A percentile compares a stretch with the other conserved stretches of the same genome.
phyloP scores from a whole-genome alignment of 2,888 invertebrate species.

The Mystacides longicornis region DNA sequence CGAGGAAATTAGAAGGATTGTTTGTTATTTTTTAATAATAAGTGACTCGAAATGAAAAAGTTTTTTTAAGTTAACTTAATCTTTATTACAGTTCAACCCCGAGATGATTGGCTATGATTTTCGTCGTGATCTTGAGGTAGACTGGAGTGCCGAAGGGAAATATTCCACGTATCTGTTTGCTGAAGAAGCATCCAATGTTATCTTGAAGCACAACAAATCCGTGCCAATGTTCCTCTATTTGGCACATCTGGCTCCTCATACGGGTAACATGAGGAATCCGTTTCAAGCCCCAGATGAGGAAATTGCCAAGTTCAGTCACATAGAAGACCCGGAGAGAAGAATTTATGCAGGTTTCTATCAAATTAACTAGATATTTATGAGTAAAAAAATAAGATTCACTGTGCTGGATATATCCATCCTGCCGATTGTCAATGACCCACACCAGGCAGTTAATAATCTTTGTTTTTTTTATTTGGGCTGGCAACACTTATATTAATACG shows the following conservation, averaged over 20 bases:
- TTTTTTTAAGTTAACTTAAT: no score
- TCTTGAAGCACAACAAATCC: constrained; percentile 44
- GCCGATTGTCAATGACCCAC: no score
- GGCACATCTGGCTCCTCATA: constrained; percentile 61
- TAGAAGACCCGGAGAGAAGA: constrained; percentile 56
- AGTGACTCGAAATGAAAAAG: no score
- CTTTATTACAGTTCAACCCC: constrained; percentile 33
- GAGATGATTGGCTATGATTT: constrained; percentile 52
- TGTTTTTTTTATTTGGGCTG: no score
- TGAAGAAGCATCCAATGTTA: constrained; percentile 54
- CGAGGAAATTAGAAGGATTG: no score
- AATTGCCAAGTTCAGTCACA: constrained; percentile 59
- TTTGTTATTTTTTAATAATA: no score
- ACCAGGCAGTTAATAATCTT: no score
- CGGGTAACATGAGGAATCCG: constrained; percentile 53
- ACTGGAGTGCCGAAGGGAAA: constrained; percentile 47
- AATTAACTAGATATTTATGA: no score
- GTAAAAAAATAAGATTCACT: no score
- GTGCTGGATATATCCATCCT: no score
- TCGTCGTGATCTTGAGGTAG: constrained; percentile 49
- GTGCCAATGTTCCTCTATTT: constrained; percentile 62
- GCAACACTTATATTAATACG: no score
- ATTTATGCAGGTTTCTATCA: constrained; percentile 60
- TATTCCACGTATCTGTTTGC: constrained; percentile 63
- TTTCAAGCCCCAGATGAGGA: constrained; percentile 68